Base-by-base conservation (phyloP, 2,113 vertebrate species). In the Anthoscopus minutus region DNA sequence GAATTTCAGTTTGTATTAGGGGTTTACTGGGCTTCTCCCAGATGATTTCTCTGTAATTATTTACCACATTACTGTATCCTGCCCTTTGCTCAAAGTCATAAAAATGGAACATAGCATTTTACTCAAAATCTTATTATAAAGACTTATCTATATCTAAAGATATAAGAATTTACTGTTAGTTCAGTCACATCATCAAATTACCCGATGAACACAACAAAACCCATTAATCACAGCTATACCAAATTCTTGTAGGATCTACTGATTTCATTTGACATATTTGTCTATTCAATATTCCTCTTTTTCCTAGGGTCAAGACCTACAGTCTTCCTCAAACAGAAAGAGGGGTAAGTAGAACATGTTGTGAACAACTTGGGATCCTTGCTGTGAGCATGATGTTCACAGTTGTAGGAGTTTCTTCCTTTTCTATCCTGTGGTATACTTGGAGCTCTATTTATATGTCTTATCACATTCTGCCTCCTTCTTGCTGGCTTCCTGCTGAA, bases 371-470 rank as follows among this genome's bases (percentile, higher is more conserved):
- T 31, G 45, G 65, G 66, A 89, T 85, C 28, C 28, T 72, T 80
- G 61, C 57, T 90, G 56, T 33, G 57, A 89, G 60, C 51, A 84
- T 30, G 67, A 78, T 78, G 60, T 42, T 92, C 84, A 71, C 42
- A 57, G 51, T 22, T 78, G 87, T 89, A 44, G 81, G 89, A 91
- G 81, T 79, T 89, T 91, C 73, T 87, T 96, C 81, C 61, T 94
- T 56, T 85, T 72, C 73, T 50, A 4, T 77, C 44, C 65, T 71
- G 35, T 66, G 64, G 31, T 73, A 74, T 66, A 56, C 19, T 81
- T 91, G 74, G 50, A 93, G 22, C 23, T 93, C 58, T 77, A 92
- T 73, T 86, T 92, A 16, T 91, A 22, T 19, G 11, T 22, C 81
- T 89, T 44, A 77, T 57, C 64, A 77, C 54, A 66, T 28, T 54